These are phyloP conservation scores for Pandemis corylana DNA, from an alignment of 2,888 invertebrate genomes.

Conservation along the genomic window DNA sequence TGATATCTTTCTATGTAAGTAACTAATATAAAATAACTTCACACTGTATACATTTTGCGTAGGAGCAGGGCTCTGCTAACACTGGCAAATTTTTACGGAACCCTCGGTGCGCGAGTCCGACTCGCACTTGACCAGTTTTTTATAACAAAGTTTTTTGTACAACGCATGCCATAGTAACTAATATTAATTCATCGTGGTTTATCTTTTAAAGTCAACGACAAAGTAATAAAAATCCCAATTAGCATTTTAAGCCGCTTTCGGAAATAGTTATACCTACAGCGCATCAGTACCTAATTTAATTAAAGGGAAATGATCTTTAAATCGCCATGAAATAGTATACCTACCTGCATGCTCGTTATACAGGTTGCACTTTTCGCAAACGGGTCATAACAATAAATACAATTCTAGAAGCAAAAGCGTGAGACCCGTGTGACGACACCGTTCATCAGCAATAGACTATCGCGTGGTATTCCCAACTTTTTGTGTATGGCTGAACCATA, in stretches of 20 bases:
- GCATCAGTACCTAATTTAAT: neutral
- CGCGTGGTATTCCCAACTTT: conserved; percentile 53
- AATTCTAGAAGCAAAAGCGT: conserved; percentile 65
- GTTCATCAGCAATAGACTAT: conserved; percentile 54
- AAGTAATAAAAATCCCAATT: neutral
- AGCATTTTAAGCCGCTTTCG: neutral
- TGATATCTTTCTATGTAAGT: no score
- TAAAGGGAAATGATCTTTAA: no score
- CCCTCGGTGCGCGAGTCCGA: no score
- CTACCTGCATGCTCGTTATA: conserved; percentile 3
- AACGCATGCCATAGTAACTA: neutral
- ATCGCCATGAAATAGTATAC: no score
- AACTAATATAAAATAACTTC: no score
- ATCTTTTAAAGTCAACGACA: neutral
- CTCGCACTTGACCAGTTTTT: no score
- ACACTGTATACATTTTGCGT: no score
- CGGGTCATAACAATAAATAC: conserved; percentile 58
- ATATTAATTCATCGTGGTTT: neutral
- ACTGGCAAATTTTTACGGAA: no score
- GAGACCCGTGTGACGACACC: conserved; percentile 65
- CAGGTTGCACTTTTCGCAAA: conserved; percentile 56
- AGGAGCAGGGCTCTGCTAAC: no score
- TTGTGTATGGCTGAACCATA: conserved; percentile 49
- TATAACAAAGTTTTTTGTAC: neutral
- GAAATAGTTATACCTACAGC: neutral